A percentile compares a stretch with the other conserved stretches of the same genome.
Evolutionary conservation across 2,113 vertebrate species (phyloP).

Genomic region (Centrocercus urophasianus): DNA sequence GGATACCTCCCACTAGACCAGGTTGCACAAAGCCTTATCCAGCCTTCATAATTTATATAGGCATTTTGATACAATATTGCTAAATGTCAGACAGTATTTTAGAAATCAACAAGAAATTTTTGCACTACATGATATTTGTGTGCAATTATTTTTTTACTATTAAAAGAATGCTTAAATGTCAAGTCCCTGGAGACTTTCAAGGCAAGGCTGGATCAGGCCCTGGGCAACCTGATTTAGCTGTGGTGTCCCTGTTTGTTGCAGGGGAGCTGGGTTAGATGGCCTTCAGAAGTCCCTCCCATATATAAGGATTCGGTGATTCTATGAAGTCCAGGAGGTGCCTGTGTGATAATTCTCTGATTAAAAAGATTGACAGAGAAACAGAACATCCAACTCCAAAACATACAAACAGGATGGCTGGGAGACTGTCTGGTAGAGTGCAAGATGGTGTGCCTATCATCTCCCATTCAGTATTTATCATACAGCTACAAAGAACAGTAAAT

Average conservation of each 20-base stretch:
- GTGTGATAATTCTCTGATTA: not conserved
- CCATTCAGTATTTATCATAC: not conserved
- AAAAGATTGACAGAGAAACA: conserved; percentile 1
- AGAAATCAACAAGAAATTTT: not conserved
- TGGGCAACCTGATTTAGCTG: too few relatives aligned
- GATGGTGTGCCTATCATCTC: not conserved
- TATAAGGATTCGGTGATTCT: too few relatives aligned
- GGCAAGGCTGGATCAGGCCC: too few relatives aligned
- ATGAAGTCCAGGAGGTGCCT: not conserved
- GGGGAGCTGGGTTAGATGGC: too few relatives aligned
- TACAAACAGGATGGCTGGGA: conserved; percentile 3
- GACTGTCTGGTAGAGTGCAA: not conserved
- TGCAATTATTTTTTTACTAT: not conserved
- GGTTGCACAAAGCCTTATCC: too few relatives aligned
- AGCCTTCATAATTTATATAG: not conserved
- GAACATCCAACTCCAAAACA: conserved; percentile 6
- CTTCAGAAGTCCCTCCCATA: too few relatives aligned
- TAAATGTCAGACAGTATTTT: not conserved
- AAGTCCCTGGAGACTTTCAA: not conserved
- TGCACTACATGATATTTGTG: not conserved
- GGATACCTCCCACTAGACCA: too few relatives aligned
- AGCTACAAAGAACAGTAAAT: conserved; percentile 43
- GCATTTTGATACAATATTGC: not conserved
- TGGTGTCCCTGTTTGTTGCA: too few relatives aligned
- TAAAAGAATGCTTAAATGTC: not conserved